Evolutionary conservation across 2,797 vertebrate species (phyloP), one percentile per base, ranked within the genome.

Genomic region (Aulostomus chinensis): DNA sequence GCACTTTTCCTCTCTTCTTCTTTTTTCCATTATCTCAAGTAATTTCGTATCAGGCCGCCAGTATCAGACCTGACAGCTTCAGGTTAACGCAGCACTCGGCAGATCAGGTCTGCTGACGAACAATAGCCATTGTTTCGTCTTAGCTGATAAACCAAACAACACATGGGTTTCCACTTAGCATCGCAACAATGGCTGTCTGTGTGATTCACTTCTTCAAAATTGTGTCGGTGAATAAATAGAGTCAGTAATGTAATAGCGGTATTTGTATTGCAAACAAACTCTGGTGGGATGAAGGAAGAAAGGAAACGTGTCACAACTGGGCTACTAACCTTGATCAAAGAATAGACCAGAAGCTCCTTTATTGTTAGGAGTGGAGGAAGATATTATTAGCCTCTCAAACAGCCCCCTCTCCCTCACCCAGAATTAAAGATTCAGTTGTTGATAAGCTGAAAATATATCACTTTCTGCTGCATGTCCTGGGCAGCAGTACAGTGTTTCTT

Each of bases 41-140:
- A n/a, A n/a, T n/a, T n/a, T n/a, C n/a, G n/a, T n/a, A n/a, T n/a
- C n/a, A n/a, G n/a, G n/a, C n/a, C 7, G 1, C 26, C 5, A 4
- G 34, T 17, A 3, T 14, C 5, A 35, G 8, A 37, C 25, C 37
- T 24, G 41, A 34, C 40, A 1, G 36, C 51, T 36, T 52, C 41
- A 15, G 35, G 7, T 39, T 45, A 12, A 24, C 1, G 41, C 42
- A 47, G 32, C 11, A 17, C 25, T 36, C 25, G 42, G 28, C 48
- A 51, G n/a, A 15, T 57, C 28, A 46, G 16, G 50, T 18, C 33
- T 42, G 58, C 47, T 54, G 32, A 40, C 16, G 36, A 52, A 86
- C 78, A 78, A 73, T 45, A 7, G 67, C 24, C 53, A 43, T 64
- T 73, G 78, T 79, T 48, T 30, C 25, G 38, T 56, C 41, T 17